Conservation (phyloP, 2,797 vertebrate genomes). For the Presbytis comata region DNA sequence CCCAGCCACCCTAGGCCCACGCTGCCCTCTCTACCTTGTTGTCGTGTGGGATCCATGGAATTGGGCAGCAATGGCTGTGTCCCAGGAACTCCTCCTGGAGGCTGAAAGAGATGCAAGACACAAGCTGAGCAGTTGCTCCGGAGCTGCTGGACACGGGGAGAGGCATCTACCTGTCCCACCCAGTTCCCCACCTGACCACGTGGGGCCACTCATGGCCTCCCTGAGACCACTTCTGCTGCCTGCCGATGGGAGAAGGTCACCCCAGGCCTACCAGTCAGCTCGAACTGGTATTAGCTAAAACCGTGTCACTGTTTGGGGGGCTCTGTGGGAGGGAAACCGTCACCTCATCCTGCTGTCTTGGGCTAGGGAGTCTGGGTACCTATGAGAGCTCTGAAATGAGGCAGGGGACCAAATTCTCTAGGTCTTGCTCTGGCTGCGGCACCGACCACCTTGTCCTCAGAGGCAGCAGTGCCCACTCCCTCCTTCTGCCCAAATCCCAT, state of each 20-base stretch:
- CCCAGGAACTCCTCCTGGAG: conserved; percentile 96
- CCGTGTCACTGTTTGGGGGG: fast-evolving
- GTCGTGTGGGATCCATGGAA: conserved; percentile 97
- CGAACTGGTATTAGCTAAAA: fast-evolving
- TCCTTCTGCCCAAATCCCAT: background rate
- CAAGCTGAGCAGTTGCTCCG: background rate
- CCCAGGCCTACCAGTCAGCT: background rate
- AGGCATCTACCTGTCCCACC: background rate
- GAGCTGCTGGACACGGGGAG: background rate
- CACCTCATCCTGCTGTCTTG: background rate
- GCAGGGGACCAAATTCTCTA: background rate
- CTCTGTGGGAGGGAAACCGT: background rate
- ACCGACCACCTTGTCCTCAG: background rate
- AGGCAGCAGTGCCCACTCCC: background rate
- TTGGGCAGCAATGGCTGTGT: conserved; percentile 98
- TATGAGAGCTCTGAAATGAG: too few species aligned
- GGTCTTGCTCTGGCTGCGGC: fast-evolving
- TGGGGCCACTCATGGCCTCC: background rate
- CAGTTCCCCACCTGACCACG: background rate
- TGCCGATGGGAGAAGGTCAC: fast-evolving
- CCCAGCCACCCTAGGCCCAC: background rate
- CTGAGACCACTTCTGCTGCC: background rate
- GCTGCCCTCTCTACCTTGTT: conserved; percentile 89
- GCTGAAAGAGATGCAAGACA: conserved; percentile 81
- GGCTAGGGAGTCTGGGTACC: background rate